phyloP scores from a whole-genome alignment of 2,888 invertebrate genomes.

The Nomada fabriciana region DNA sequence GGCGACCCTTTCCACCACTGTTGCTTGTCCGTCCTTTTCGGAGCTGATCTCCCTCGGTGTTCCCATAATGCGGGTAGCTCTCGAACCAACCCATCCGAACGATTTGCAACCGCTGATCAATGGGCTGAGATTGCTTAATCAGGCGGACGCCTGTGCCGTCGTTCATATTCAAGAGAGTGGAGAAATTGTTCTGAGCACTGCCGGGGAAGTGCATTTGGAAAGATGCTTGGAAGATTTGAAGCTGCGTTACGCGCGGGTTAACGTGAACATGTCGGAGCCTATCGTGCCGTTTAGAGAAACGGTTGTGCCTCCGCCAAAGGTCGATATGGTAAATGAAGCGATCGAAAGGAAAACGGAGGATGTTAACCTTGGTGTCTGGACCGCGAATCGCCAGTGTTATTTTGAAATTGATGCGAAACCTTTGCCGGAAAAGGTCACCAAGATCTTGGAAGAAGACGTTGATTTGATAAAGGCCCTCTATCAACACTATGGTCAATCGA shows the following conservation, averaged over 20 bases:
- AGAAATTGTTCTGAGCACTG: constrained; percentile 96
- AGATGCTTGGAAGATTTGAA: constrained; percentile 97
- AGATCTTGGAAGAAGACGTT: constrained; percentile 89
- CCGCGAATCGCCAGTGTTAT: constrained; percentile 89
- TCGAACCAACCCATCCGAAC: constrained; percentile 93
- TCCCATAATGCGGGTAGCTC: constrained; percentile 96
- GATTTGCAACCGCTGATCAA: constrained; percentile 91
- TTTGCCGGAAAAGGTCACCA: constrained; percentile 89
- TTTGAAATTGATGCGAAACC: constrained; percentile 92
- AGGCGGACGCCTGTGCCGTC: constrained; percentile 97
- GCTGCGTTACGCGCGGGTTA: constrained; percentile 92
- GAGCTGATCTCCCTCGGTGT: constrained; percentile 91
- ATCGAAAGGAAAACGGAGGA: constrained; percentile 88
- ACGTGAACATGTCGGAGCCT: constrained; percentile 96
- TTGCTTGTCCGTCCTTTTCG: constrained; percentile 94
- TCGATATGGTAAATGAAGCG: constrained; percentile 94
- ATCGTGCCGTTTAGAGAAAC: constrained; percentile 99
- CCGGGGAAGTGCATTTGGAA: constrained; percentile 98
- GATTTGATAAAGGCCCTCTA: constrained; percentile 89
- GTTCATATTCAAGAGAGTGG: constrained; percentile 96
- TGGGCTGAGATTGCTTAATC: constrained; percentile 94
- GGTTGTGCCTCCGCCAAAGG: constrained; percentile 91
- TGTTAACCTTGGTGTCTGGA: constrained; percentile 83
- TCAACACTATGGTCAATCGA: constrained; percentile 82
- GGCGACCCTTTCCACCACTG: constrained; percentile 93